Conservation (phyloP, 2,888 invertebrate species). For the Andrena chrysosceles region DNA sequence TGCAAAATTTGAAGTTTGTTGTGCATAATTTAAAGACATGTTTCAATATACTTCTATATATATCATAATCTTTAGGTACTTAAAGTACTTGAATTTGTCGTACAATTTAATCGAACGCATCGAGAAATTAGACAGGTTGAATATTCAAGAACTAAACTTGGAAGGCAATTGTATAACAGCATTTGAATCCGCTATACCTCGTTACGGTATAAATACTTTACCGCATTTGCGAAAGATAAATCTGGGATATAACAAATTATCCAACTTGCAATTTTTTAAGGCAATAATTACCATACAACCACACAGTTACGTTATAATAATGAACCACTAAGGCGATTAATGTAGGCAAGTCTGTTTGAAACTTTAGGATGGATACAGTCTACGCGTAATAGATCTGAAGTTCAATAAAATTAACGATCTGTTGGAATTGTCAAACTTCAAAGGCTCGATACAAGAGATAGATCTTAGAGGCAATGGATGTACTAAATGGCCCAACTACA, state of each 20-base stretch:
- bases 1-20: constrained; percentile 86
- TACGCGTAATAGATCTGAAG: constrained; percentile 81
- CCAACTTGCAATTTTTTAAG: constrained; percentile 86
- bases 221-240: constrained; percentile 86
- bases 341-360: constrained; percentile 3
- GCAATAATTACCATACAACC: constrained; percentile 61
- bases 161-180: constrained; percentile 86
- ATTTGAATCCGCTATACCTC: constrained; percentile 80
- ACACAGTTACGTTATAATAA: not conserved
- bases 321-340: not conserved
- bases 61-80: constrained; percentile 83
- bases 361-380: constrained; percentile 73
- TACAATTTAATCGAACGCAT: constrained; percentile 87
- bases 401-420: constrained; percentile 81
- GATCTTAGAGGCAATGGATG: constrained; percentile 82
- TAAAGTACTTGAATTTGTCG: constrained; percentile 87
- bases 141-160: constrained; percentile 86
- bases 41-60: not conserved
- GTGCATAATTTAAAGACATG: not conserved
- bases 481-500: constrained; percentile 80
- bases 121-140: constrained; percentile 87
- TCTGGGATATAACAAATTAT: constrained; percentile 86
- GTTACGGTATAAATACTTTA: constrained; percentile 86
- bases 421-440: constrained; percentile 82
- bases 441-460: constrained; percentile 78